Percentiles rank a stretch among this genome's conserved stretches.
These are phyloP conservation scores for Ennomos erosarius DNA, from an alignment of 2,888 invertebrate species.

Conservation along the genomic window DNA sequence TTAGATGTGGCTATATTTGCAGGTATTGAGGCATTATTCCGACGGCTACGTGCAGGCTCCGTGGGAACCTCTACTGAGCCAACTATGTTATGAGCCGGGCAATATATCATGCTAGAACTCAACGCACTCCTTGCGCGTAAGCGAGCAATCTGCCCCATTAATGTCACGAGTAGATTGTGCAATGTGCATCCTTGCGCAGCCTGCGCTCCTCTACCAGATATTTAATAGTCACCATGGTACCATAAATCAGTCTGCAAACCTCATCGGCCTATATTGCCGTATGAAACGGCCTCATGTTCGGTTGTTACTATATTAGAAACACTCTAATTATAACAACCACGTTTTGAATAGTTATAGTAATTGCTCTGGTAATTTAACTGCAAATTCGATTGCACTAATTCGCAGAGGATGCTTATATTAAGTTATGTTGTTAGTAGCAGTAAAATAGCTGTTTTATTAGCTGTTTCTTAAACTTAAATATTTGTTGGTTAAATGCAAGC, in stretches of 20 bases:
- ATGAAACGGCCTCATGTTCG: conserved; percentile 48
- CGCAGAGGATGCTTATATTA: conserved; percentile 33
- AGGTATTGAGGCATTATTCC: conserved; percentile 37
- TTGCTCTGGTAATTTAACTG: conserved; percentile 51
- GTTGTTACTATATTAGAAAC: conserved; percentile 44
- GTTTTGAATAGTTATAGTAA: conserved; percentile 45
- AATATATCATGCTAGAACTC: conserved; percentile 74
- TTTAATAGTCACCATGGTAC: conserved; percentile 30
- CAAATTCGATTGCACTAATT: conserved; percentile 49
- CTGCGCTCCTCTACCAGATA: conserved; percentile 38
- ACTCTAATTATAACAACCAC: conserved; percentile 49
- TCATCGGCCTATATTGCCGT: conserved; percentile 54
- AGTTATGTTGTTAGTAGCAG: conserved; percentile 14
- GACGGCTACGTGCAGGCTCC: conserved; percentile 47
- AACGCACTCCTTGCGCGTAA: conserved; percentile 64
- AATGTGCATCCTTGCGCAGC: conserved; percentile 73
- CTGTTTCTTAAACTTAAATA: conserved; percentile 14
- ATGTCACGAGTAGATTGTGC: conserved; percentile 75
- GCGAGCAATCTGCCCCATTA: conserved; percentile 63
- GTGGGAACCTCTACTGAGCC: conserved; percentile 73
- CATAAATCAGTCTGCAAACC: conserved; percentile 55
- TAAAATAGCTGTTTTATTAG: conserved; percentile 17
- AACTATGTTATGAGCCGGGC: conserved; percentile 49
- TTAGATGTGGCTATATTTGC: conserved; percentile 33
- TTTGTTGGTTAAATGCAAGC: conserved; percentile 8